Evolutionary conservation across 2,888 invertebrate genomes (phyloP).

Genomic region (Cheilosia variabilis): DNA sequence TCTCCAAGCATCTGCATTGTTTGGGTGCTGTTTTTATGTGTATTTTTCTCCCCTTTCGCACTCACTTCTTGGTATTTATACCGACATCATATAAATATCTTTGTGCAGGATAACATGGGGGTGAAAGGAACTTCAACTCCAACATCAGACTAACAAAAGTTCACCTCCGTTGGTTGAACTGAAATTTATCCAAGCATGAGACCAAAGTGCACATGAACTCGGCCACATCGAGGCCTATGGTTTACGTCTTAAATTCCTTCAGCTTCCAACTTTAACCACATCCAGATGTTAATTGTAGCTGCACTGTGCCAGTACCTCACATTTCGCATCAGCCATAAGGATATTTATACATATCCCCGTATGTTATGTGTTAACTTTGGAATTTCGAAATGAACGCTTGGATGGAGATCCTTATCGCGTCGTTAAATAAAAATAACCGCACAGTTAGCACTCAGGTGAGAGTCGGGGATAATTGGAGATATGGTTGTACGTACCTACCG

Average conservation of each 20-base stretch:
- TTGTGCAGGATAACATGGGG: constrained; percentile 13
- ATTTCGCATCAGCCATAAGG: constrained; percentile 21
- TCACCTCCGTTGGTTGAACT: constrained; percentile 70
- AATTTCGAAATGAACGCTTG: constrained; percentile 59
- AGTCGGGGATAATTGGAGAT: constrained; percentile 44
- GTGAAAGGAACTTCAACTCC: constrained; percentile 7
- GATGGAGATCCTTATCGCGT: constrained; percentile 62
- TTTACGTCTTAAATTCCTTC: constrained; percentile 37
- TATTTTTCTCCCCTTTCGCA: neutral
- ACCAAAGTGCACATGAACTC: constrained; percentile 61
- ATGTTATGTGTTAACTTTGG: constrained; percentile 29
- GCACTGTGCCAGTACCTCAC: constrained; percentile 1
- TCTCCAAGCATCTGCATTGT: constrained; percentile 1
- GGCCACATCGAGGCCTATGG: neutral
- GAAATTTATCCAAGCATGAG: constrained; percentile 40
- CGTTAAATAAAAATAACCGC: constrained; percentile 56
- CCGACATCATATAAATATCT: neutral
- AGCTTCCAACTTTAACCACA: neutral
- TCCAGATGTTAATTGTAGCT: constrained; percentile 66
- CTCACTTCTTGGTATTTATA: neutral
- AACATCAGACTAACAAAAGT: constrained; percentile 40
- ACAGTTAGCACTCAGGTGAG: constrained; percentile 53
- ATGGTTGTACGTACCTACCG: neutral
- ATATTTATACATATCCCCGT: constrained; percentile 10
- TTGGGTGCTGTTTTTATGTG: constrained; percentile 16